Conservation (phyloP, 1,140 invertebrate genomes). For the Drosophila ficusphila region DNA sequence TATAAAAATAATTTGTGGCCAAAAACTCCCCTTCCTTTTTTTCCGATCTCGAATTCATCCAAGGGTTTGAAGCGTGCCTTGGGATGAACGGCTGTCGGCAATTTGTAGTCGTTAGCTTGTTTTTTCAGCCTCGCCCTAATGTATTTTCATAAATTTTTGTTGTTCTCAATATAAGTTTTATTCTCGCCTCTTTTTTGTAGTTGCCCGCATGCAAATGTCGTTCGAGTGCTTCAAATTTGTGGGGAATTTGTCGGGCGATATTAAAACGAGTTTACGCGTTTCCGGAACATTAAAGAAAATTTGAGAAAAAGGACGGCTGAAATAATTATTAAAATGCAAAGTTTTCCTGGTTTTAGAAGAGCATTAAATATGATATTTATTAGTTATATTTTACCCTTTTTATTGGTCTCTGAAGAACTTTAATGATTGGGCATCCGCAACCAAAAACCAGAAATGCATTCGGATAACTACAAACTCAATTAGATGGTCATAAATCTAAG, state of each 20-base stretch:
- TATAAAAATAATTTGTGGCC: slow-evolving; percentile 83
- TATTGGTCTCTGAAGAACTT: slow-evolving; percentile 7
- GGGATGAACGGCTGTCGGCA: slow-evolving; percentile 58
- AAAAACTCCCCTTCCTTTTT: slow-evolving; percentile 34
- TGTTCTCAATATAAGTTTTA: slow-evolving; percentile 75
- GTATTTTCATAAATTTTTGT: slow-evolving; percentile 80
- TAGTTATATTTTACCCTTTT: slow-evolving; percentile 24
- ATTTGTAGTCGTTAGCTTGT: slow-evolving; percentile 77
- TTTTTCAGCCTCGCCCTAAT: slow-evolving; percentile 74
- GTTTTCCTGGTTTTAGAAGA: background rate
- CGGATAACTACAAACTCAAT: slow-evolving; percentile 40
- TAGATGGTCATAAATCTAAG: slow-evolving; percentile 62
- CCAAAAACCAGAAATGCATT: slow-evolving; percentile 21
- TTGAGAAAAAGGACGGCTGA: background rate
- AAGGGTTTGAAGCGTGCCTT: slow-evolving; percentile 45
- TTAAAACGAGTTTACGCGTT: slow-evolving; percentile 16
- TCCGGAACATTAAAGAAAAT: background rate
- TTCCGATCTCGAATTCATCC: slow-evolving; percentile 19
- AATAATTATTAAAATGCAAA: background rate
- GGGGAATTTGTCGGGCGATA: slow-evolving; percentile 18
- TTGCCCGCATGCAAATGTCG: slow-evolving; percentile 61
- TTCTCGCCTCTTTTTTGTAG: slow-evolving; percentile 27
- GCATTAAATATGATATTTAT: slow-evolving; percentile 23
- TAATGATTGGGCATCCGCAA: background rate
- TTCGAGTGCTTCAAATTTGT: slow-evolving; percentile 50